Evolutionary conservation across 1,140 invertebrate species (phyloP).

Genomic region (Apis cerana): DNA sequence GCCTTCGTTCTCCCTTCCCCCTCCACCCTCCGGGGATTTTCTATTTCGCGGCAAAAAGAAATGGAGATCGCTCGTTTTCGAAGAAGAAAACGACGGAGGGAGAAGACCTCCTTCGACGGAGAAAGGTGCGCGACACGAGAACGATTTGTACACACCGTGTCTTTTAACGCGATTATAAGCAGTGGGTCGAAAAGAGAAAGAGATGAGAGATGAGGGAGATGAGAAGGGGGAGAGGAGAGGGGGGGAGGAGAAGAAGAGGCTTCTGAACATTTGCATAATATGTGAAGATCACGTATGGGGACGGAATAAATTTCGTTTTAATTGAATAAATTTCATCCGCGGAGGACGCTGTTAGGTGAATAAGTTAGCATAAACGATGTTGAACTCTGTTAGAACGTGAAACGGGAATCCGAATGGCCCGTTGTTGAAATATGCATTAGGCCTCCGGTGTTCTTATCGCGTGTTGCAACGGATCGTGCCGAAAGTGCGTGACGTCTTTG

Average conservation of each 20-base stretch:
- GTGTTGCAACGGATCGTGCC: conserved; percentile 32
- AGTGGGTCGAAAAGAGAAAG: background rate
- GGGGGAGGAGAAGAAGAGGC: background rate
- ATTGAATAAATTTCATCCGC: conserved; percentile 50
- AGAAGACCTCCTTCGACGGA: background rate
- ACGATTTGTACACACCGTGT: conserved; percentile 48
- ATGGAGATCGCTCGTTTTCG: background rate
- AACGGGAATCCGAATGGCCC: conserved; percentile 21
- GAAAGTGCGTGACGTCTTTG: conserved; percentile 33
- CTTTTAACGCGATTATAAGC: conserved; percentile 8
- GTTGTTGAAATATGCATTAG: conserved; percentile 41
- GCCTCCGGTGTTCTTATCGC: conserved; percentile 7
- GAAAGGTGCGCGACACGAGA: conserved; percentile 16
- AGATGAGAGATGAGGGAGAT: background rate
- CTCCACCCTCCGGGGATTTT: background rate
- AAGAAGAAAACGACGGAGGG: no score
- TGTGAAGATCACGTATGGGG: conserved; percentile 27
- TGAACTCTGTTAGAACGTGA: conserved; percentile 47
- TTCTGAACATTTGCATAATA: conserved; percentile 51
- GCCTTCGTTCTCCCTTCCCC: background rate
- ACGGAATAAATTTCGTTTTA: conserved; percentile 51
- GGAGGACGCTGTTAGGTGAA: conserved; percentile 28
- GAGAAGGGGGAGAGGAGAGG: no score
- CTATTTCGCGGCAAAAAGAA: background rate
- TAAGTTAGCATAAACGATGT: conserved; percentile 36